These are phyloP conservation scores for Antrozous pallidus DNA, from an alignment of 2,797 vertebrate species.

Conservation along the genomic window DNA sequence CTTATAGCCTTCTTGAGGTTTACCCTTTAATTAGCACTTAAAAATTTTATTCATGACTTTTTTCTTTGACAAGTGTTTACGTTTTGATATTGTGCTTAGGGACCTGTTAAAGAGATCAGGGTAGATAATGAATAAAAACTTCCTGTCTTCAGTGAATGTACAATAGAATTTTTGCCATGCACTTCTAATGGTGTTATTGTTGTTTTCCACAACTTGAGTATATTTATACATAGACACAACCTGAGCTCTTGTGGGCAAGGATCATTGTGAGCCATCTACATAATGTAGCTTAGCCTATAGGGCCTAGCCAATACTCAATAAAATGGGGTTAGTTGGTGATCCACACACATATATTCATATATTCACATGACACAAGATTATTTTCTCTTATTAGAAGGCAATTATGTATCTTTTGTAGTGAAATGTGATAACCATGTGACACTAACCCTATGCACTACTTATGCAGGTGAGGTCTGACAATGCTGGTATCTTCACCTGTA, in stretches of 20 bases:
- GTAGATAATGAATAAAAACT: background rate
- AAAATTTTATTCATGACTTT: slow-evolving; percentile 32
- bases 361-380: background rate
- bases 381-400: slow-evolving; percentile 35
- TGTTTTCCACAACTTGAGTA: background rate
- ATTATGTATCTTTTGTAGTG: slow-evolving; percentile 24
- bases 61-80: slow-evolving; percentile 10
- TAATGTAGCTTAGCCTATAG: background rate
- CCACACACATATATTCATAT: background rate
- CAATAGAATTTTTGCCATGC: background rate
- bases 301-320: background rate
- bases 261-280: background rate
- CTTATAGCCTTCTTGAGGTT: background rate
- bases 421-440: background rate
- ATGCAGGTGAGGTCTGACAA: background rate
- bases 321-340: slow-evolving; percentile 1
- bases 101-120: background rate
- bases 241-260: background rate
- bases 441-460: background rate
- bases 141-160: background rate
- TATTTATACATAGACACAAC: fast-evolving
- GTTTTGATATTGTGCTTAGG: background rate
- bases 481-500: slow-evolving; percentile 40
- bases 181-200: background rate
- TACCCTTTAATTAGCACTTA: slow-evolving; percentile 9